Base-by-base conservation (phyloP, 1,140 invertebrate genomes). In the Mya arenaria region DNA sequence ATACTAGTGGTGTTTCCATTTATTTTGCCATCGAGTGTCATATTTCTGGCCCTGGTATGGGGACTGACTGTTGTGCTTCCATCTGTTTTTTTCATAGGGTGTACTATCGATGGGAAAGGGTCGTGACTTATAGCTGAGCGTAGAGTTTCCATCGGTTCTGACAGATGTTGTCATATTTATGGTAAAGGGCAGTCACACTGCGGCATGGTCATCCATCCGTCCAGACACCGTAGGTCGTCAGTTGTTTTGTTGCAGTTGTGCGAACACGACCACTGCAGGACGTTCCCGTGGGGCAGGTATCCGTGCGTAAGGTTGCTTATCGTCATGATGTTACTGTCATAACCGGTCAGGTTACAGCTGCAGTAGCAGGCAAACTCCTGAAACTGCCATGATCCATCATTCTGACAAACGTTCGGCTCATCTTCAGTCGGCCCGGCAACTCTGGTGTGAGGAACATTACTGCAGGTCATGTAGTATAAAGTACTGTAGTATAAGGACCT, bases 281-380 rank as follows among this genome's bases (percentile, higher is more conserved):
- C 48, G 6, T 62, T 19, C 17, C 17, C 36, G 48, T 75, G 72
- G 0, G 32, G 25, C 23, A 75, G 28, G n/a, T 30, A 75, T 23
- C 23, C 28, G 34, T 41, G 28, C n/a, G n/a, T 15, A n/a, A 30
- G 25, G 44, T 75, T 72, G 4, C 56, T 28, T 4, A 62, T 10
- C 30, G 39, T 30, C 1, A 75, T 30, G 25, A 30, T 4, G 0
- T 44, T 8, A 15, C 13, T 3, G 25, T 62, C 56, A 17, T 36
- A 36, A 44, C 34, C 56, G 28, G n/a, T 58, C n/a, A 75, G 37
- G 44, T 75, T 63, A 63, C 72, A 75, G 34, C 63, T n/a, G 34
- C 72, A 75, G 25, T 75, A 75, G 25, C 72, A 75, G 19, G 56
- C 72, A 56, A 75, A 28, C 1, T 39, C 8, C 34, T 58, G 28